Base-by-base conservation (phyloP, 1,140 invertebrate species). In the Holcopasites calliopsidis region DNA sequence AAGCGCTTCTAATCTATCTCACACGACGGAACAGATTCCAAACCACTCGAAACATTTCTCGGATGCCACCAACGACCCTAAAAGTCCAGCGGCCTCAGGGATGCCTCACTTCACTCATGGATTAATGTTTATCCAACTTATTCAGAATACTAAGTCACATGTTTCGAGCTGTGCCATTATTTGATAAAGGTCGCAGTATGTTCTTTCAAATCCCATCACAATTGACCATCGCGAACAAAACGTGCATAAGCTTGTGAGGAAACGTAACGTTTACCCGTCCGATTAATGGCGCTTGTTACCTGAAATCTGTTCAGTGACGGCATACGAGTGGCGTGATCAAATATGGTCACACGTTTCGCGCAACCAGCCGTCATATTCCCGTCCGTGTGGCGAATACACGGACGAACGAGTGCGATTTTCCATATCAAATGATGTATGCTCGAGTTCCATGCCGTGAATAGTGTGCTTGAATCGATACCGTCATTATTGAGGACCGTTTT, bases 401-500 rank as follows among this genome's bases (percentile, higher is more conserved):
- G 52, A 44, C 18, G 42, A 42, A 16, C 16, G 28, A 40, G 10
- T 35, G 35, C 35, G 40, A 57, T 10, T 70, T 60, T 70, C 65
- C 13, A 26, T 18, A 58, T 49, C 2, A 26, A 70, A 58, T 49
- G 1, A 58, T 58, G 21, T n/a, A n/a, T 38, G 38, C 31, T 44
- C 40, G 40, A 62, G 40, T 69, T 73, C 71, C 66, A 47, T 28
- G 50, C 23, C 47, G 62, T 78, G 62, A 70, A 81, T 79, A 18
- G 11, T 60, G 40, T 49, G 47, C 44, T 75, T 35, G 61, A 79
- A 85, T 85, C 79, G 79, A 84, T 85, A 79, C 52, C 66, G 50
- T 83, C 76, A 82, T 85, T 83, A 85, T 79, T 50, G 82, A 79
- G 66, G 42, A 61, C 69, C 77, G 73, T 64, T 82, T 71, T 35